Evolutionary conservation across 2,113 vertebrate species (phyloP).

Genomic region (Gulo gulo): DNA sequence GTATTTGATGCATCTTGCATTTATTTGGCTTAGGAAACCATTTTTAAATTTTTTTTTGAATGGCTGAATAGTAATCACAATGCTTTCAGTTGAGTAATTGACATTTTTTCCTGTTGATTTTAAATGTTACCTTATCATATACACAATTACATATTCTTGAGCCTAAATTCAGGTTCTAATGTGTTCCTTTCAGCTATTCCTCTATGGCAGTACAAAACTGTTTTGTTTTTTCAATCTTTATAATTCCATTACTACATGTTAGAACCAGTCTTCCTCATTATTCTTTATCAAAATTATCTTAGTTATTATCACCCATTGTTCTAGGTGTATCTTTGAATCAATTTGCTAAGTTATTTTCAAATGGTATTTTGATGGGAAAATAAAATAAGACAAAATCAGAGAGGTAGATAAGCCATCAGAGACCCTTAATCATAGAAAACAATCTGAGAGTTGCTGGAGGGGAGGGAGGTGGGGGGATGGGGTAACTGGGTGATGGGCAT

Average conservation of each 20-base stretch:
- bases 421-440: too few relatives aligned
- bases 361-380: neutral
- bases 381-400: too few relatives aligned
- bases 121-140: slow-evolving; percentile 1
- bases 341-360: neutral
- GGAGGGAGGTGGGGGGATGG: too few relatives aligned
- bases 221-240: neutral
- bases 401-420: neutral
- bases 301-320: neutral
- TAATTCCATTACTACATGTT: neutral
- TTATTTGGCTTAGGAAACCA: neutral
- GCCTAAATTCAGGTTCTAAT: neutral
- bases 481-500: too few relatives aligned
- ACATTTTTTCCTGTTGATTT: neutral
- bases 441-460: too few relatives aligned
- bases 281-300: neutral
- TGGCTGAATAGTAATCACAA: neutral
- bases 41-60: neutral
- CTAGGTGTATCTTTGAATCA: neutral
- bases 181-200: neutral
- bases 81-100: neutral
- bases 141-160: neutral
- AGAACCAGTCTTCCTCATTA: neutral
- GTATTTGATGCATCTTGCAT: neutral
- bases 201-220: neutral